Evolutionary conservation across 2,797 vertebrate species (phyloP), one percentile per base, ranked within the genome.

Genomic region (Tapera naevia): DNA sequence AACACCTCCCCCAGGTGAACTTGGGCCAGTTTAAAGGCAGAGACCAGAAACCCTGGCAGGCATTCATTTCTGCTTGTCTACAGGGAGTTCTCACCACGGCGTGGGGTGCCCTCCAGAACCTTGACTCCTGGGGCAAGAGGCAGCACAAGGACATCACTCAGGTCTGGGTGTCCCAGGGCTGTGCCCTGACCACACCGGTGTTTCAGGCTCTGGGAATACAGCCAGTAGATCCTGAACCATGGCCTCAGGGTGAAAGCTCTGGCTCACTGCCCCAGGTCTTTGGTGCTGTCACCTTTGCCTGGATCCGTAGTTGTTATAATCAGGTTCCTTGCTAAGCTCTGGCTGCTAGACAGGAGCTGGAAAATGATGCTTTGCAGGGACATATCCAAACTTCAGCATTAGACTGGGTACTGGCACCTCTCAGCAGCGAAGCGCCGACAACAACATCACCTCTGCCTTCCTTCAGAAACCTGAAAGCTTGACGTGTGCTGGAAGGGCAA

Each of bases 401-500:
- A 43, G 33, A 2, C 37, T 5, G 28, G 37, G 15, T 7, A 13
- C 23, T 27, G 51, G 86, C 86, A 65, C 46, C 86, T 94, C 19
- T 0, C 86, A 79, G 80, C 39, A 33, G 61, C 88, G 33, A 9
- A 24, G 56, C 4, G 0, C 64, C 1, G 0, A 32, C 60, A 60
- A 17, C 86, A 65, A 6, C 86, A 23, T 23, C 17, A 2, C 80
- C 80, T 84, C 83, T 57, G 51, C 82, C 73, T 86, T 66, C 88
- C 73, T 37, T 13, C 91, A 53, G 48, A 79, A 73, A 75, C 85
- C 82, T 88, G 85, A 57, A 18, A 93, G 61, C 91, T n/a, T 92
- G 70, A 71, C 1, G 1, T 22, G 70, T 0, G 6, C 73, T 75
- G 80, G 39, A 58, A 79, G 83, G 60, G 73, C 4, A 11, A 66